phyloP scores from a whole-genome alignment of 2,888 invertebrate genomes.

The Platerodrilus igneus region DNA sequence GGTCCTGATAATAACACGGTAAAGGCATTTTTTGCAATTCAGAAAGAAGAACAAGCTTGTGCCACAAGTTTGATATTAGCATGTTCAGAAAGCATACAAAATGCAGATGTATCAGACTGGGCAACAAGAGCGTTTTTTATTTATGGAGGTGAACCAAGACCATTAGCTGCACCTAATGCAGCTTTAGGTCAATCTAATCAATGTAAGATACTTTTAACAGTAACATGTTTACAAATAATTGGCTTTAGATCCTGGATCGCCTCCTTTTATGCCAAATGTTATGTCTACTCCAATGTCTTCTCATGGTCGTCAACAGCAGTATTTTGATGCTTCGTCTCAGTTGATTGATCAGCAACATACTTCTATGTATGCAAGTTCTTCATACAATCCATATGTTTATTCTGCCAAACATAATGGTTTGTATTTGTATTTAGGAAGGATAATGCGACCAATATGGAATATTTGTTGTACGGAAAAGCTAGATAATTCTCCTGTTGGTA shows the following conservation, averaged over 20 bases:
- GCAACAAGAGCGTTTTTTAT: conserved; percentile 89
- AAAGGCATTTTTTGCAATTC: conserved; percentile 79
- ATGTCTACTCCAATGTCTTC: conserved; percentile 43
- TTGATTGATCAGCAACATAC: too few species aligned
- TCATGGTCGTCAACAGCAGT: conserved; percentile 29
- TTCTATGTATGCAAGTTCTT: too few species aligned
- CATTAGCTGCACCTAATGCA: conserved; percentile 4
- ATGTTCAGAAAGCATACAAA: conserved; percentile 61
- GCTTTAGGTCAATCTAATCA: conserved; percentile 29
- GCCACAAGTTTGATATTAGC: conserved; percentile 83
- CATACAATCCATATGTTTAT: conserved; percentile 42
- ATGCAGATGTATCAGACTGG: conserved; percentile 73
- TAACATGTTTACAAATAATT: not conserved
- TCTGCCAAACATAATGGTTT: conserved; percentile 91
- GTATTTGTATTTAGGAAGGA: conserved; percentile 84
- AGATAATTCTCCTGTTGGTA: conserved; percentile 50
- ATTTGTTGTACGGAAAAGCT: conserved; percentile 65
- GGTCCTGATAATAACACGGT: conserved; percentile 84
- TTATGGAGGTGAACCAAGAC: conserved; percentile 75
- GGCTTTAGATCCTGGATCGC: conserved; percentile 19
- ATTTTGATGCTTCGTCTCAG: conserved; percentile 13
- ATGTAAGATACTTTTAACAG: conserved; percentile 25
- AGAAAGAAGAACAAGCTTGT: conserved; percentile 83
- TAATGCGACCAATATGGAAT: conserved; percentile 87
- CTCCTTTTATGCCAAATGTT: conserved; percentile 41